Percentiles rank a stretch among this genome's conserved stretches.
Evolutionary conservation across 2,888 invertebrate genomes (phyloP).

Genomic region (Drosophila merina): DNA sequence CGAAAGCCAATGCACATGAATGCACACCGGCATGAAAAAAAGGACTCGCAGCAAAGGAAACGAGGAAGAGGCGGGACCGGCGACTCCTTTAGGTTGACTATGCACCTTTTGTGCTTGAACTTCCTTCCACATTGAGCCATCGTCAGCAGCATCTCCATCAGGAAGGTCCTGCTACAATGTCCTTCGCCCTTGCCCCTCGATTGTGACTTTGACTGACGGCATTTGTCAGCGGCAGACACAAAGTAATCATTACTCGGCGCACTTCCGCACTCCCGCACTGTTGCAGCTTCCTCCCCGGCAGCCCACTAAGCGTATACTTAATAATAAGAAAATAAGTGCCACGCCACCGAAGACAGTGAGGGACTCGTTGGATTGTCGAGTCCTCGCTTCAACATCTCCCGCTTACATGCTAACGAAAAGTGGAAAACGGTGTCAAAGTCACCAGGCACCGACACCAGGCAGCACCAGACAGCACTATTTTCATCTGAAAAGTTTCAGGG

Average conservation of each 20-base stretch:
- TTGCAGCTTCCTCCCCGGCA: slow-evolving; percentile 17
- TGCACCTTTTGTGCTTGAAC: slow-evolving; percentile 55
- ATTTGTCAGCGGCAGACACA: slow-evolving; percentile 76
- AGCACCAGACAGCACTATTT: slow-evolving; percentile 37
- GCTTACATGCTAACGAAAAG: slow-evolving; percentile 62
- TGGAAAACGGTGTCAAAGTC: slow-evolving; percentile 77
- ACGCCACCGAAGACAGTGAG: slow-evolving; percentile 54
- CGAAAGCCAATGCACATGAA: slow-evolving; percentile 61
- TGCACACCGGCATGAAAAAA: slow-evolving; percentile 40
- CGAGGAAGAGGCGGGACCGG: slow-evolving; percentile 5
- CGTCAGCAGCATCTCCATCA: slow-evolving; percentile 28
- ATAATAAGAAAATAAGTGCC: slow-evolving; percentile 77
- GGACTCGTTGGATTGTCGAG: not conserved
- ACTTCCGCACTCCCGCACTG: slow-evolving; percentile 38
- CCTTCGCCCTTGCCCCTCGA: slow-evolving; percentile 18
- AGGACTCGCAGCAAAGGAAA: slow-evolving; percentile 1
- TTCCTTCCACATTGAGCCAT: slow-evolving; percentile 50
- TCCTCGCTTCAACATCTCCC: slow-evolving; percentile 3
- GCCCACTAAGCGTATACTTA: slow-evolving; percentile 73
- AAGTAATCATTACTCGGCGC: slow-evolving; percentile 75
- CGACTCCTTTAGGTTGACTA: slow-evolving; percentile 33
- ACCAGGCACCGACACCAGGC: slow-evolving; percentile 35
- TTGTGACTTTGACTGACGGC: slow-evolving; percentile 75
- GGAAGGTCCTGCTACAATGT: slow-evolving; percentile 14
- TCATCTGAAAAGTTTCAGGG: slow-evolving; percentile 32